Base-by-base conservation (phyloP, 2,888 invertebrate species). In the Oxytorus armatus region DNA sequence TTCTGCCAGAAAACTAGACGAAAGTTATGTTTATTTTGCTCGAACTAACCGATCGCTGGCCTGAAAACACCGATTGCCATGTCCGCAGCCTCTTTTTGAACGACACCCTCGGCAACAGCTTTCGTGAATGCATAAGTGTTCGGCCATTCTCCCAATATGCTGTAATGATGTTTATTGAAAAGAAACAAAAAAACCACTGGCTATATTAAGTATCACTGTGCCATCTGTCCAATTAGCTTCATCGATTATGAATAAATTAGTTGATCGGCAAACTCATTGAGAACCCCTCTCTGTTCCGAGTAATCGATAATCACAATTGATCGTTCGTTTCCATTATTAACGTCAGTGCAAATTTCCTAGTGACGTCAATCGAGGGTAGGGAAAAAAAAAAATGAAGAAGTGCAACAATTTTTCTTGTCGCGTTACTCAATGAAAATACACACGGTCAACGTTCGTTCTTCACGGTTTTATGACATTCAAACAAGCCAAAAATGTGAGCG, bases 81-180 rank as follows among this genome's bases (percentile, higher is more conserved):
- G n/a, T 94, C 94, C 51, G 92, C 93, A 0, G 95, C 95, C 85
- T 95, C 94, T 68, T 93, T 93, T 61, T 94, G 92, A 0, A 98
- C 93, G 0, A 96, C 93, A 79, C 95, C 94, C 89, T 98, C 98
- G 0, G 97, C 97, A 0, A 98, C 92, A 0, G 97, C 97, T 92
- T 98, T 98, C 0, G 98, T 98, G 89, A 95, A 96, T 1, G 97
- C 96, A 89, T 98, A 98, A 0, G 98, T 98, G 89, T 98, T 98
- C 0, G 98, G 98, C 89, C 96, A 96, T 42, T 93, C 93, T 14
- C 94, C 95, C 44, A 96, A 88, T n/a, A 96, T 88, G 36, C 96
- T 96, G 89, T 1, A 86, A 87, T 49, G 16, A 49, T 36, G 18
- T 11, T n/a, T 7, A 39, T 59, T 11, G 29, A 33, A n/a, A 16